A percentile compares a stretch with the other conserved stretches of the same genome.
Conservation (phyloP, 2,888 invertebrate genomes). For the Imbricaverruca yamaguchii region DNA sequence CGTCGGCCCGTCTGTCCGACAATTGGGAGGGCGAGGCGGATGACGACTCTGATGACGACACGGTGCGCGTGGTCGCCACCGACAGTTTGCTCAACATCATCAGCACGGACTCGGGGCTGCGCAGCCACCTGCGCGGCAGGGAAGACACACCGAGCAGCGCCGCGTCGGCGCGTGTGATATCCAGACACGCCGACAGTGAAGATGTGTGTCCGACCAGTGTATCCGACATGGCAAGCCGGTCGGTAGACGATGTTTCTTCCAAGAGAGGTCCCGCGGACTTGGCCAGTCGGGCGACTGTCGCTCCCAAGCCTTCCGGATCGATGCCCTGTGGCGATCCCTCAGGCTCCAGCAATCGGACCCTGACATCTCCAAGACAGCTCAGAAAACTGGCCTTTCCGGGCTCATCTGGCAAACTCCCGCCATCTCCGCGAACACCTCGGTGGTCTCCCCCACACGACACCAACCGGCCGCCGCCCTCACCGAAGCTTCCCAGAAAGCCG, state of each 20-base stretch:
- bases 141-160: conserved; percentile 24
- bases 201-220: too few relatives aligned
- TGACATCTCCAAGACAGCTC: conserved; percentile 48
- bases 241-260: conserved; percentile 62
- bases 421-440: conserved; percentile 4
- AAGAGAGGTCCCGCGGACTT: conserved; percentile 45
- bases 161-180: conserved; percentile 33
- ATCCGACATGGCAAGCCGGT: too few relatives aligned
- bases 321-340: conserved; percentile 65
- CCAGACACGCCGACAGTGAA: conserved; percentile 84
- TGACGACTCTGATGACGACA: conserved; percentile 53
- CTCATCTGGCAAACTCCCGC: conserved; percentile 3
- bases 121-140: conserved; percentile 54
- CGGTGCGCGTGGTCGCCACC: conserved; percentile 82
- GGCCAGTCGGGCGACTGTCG: not conserved
- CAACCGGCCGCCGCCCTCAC: conserved; percentile 3
- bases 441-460: not conserved
- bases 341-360: conserved; percentile 83
- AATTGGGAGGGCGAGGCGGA: not conserved
- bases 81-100: conserved; percentile 84
- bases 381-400: conserved; percentile 24
- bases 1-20: conserved; percentile 25
- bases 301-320: not conserved
- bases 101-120: conserved; percentile 83
- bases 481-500: not conserved